These are phyloP conservation scores for Diplazon laetatorius DNA, from an alignment of 2,888 invertebrate genomes.

Conservation along the genomic window DNA sequence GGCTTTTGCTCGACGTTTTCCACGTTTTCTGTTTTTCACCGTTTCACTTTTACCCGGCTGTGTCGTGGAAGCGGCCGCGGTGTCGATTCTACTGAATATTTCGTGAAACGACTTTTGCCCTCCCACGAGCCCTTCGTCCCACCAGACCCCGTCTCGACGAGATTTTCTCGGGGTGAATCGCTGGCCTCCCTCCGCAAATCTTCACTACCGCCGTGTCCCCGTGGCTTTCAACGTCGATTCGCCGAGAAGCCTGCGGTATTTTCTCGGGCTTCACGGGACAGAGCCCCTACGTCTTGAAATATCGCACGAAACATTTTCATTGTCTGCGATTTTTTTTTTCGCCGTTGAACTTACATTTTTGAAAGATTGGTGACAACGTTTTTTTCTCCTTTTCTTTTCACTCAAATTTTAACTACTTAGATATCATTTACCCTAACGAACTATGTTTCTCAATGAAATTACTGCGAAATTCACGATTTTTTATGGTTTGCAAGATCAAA, in stretches of 20 bases:
- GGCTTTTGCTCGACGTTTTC: conserved; percentile 17
- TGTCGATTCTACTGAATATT: conserved; percentile 60
- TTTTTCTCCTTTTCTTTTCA: not conserved
- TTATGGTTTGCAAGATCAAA: not conserved
- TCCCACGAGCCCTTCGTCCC: conserved; percentile 25
- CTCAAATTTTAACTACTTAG: not conserved
- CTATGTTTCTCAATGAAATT: not conserved
- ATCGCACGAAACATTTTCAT: conserved; percentile 50
- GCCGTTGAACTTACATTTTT: not conserved
- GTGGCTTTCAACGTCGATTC: conserved; percentile 58
- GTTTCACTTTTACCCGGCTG: conserved; percentile 17
- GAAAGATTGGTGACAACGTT: not conserved
- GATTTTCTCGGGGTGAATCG: conserved; percentile 39
- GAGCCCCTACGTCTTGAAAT: conserved; percentile 23
- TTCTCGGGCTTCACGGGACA: conserved; percentile 56
- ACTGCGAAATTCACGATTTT: not conserved
- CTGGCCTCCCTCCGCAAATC: conserved; percentile 20
- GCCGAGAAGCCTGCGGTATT: conserved; percentile 50
- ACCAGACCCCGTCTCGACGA: not conserved
- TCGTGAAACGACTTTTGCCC: conserved; percentile 55
- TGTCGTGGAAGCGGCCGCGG: conserved; percentile 13
- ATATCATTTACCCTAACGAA: not conserved
- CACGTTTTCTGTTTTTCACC: conserved; percentile 5
- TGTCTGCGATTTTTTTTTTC: conserved; percentile 12
- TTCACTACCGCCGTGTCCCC: conserved; percentile 8